Percentiles rank a stretch among this genome's conserved stretches.
Conservation (phyloP, 1,140 invertebrate species). For the Orchestia grillus region DNA sequence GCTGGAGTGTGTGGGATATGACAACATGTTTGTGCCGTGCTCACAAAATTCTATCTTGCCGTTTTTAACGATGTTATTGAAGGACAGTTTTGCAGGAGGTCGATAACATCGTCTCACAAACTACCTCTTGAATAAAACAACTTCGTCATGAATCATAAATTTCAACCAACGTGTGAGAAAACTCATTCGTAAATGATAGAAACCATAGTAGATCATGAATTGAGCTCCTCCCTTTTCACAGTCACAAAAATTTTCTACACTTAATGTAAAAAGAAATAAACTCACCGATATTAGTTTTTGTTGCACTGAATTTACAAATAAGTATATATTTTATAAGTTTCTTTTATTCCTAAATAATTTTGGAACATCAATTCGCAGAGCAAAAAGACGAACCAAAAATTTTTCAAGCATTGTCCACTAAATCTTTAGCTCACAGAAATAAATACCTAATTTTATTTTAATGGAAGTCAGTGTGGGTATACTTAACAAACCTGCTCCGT, state of each 20-base stretch:
- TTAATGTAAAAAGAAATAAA: background rate
- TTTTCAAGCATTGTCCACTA: background rate
- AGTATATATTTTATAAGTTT: background rate
- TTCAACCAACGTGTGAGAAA: background rate
- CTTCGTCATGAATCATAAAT: background rate
- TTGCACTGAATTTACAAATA: no score
- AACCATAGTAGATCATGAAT: background rate
- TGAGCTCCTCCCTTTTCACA: background rate
- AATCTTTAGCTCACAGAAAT: background rate
- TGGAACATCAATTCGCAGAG: background rate
- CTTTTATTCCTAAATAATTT: background rate
- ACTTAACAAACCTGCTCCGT: background rate
- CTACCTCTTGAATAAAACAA: background rate
- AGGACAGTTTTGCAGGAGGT: background rate
- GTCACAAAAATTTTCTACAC: background rate
- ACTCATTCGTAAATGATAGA: background rate
- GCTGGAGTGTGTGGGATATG: constrained; percentile 2
- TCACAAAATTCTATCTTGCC: background rate
- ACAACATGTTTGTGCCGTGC: constrained; percentile 30
- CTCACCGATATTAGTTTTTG: no score
- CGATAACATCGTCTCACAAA: constrained; percentile 31
- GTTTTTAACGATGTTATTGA: background rate
- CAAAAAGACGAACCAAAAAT: background rate
- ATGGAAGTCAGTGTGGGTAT: background rate
- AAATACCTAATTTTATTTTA: background rate